Percentiles rank a stretch among this genome's conserved stretches.
Evolutionary conservation across 2,888 invertebrate species (phyloP).

Genomic region (Terebella lapidaria): DNA sequence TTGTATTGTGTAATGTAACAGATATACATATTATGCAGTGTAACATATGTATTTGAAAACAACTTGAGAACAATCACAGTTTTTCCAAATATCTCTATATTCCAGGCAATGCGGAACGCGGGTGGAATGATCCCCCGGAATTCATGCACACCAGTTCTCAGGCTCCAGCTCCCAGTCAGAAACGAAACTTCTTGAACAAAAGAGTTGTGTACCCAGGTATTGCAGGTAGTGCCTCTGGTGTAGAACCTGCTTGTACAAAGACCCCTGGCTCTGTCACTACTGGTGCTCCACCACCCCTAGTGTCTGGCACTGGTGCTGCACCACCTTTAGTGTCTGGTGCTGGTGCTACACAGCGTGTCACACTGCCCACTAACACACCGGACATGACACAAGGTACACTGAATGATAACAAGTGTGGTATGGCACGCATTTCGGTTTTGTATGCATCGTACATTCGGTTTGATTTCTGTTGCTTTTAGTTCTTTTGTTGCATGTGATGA

Average conservation of each 20-base stretch:
- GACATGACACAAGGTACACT: neutral
- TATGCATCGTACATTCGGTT: no score
- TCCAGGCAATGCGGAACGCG: conserved; percentile 43
- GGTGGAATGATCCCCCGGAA: conserved; percentile 52
- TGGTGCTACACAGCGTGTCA: neutral
- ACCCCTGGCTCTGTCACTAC: neutral
- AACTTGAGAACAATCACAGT: no score
- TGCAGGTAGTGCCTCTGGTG: neutral
- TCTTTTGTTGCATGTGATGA: no score
- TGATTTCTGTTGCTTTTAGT: no score
- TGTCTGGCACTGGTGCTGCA: neutral
- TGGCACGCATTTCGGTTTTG: no score
- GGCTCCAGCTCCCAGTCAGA: conserved; percentile 24
- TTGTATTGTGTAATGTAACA: no score
- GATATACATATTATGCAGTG: no score
- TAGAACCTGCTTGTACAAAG: neutral
- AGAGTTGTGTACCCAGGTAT: conserved; percentile 36
- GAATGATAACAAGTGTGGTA: no score
- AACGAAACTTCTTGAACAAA: conserved; percentile 37
- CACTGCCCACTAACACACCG: neutral
- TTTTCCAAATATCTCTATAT: no score
- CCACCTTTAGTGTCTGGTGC: neutral
- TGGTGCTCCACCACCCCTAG: neutral
- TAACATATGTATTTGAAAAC: no score
- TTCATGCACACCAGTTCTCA: conserved; percentile 34